phyloP scores from a whole-genome alignment of 2,113 vertebrate species.

The Spea bombifrons region DNA sequence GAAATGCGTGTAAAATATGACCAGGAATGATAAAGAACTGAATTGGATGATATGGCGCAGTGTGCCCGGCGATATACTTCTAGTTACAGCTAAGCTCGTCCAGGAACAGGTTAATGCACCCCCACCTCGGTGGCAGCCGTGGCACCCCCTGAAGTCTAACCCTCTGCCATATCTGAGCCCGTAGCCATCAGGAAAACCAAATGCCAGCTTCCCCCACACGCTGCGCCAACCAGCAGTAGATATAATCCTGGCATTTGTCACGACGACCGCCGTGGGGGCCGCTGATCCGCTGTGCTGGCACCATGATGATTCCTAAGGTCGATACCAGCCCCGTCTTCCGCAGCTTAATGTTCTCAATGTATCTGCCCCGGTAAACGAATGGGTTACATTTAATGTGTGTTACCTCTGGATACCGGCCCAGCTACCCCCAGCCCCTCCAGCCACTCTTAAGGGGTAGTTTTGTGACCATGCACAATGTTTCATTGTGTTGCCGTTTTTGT shows the following conservation, averaged over 20 bases:
- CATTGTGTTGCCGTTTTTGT: too few relatives aligned
- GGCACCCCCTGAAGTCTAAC: background rate
- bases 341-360: too few relatives aligned
- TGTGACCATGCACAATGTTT: background rate
- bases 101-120: too few relatives aligned
- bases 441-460: background rate
- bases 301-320: background rate
- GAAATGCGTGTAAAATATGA: too few relatives aligned
- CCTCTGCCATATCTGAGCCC: background rate
- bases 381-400: background rate
- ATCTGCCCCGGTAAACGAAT: background rate
- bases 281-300: constrained; percentile 24
- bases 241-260: constrained; percentile 34
- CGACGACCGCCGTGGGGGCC: background rate
- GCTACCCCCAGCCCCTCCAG: background rate
- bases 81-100: too few relatives aligned
- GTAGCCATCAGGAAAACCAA: constrained; percentile 16
- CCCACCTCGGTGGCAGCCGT: background rate
- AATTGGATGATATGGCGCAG: too few relatives aligned
- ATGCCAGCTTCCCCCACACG: constrained; percentile 6
- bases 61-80: too few relatives aligned
- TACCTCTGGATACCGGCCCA: background rate
- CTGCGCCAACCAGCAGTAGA: constrained; percentile 25
- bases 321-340: background rate
- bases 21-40: too few relatives aligned